Base-by-base conservation (phyloP, 2,888 invertebrate genomes). In the Hirtodrosophila cameraria region DNA sequence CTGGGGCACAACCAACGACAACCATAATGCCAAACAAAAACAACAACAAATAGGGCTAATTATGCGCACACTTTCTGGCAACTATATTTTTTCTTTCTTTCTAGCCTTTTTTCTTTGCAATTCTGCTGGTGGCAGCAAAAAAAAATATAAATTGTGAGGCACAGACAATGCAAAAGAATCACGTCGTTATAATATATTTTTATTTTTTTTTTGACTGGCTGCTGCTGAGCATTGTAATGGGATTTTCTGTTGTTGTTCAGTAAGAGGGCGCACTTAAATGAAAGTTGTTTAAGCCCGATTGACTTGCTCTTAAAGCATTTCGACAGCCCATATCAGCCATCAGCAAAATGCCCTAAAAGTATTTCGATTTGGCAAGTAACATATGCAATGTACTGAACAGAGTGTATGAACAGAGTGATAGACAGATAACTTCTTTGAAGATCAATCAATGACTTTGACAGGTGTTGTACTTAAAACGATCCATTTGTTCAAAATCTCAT, bases 41-140 rank as follows among this genome's bases (percentile, higher is more conserved):
- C 62, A 64, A 55, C 63, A 72, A 66, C 75, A 78, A 82, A 82
- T 73, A 82, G 79, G 79, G 79, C 82, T 82, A 79, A 79, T 82
- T 79, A 78, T 73, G 82, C 82, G 79, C 79, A 82, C 75, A 82
- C 79, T 79, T 79, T 75, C 79, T 59, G 62, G 43, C 66, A 72
- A 46, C 11, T 11, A 20, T 49, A 49, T 58, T 50, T 54, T 38
- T 39, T 65, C 20, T 43, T 27, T 49, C 31, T 60, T 31, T 45
- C 35, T 50, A 50, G 28, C 43, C 31, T 38, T 16, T 42, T 35
- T 16, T 38, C 39, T 70, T 54, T 71, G 61, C 62, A 50, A 53
- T 58, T 69, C 52, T 53, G 36, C 53, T 42, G 20, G 35, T 54
- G 36, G 53, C 48, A 45, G 52, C 49, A 46, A 50, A 39, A n/a